Evolutionary conservation across 2,113 vertebrate species (phyloP).

Genomic region (Petromus typicus): DNA sequence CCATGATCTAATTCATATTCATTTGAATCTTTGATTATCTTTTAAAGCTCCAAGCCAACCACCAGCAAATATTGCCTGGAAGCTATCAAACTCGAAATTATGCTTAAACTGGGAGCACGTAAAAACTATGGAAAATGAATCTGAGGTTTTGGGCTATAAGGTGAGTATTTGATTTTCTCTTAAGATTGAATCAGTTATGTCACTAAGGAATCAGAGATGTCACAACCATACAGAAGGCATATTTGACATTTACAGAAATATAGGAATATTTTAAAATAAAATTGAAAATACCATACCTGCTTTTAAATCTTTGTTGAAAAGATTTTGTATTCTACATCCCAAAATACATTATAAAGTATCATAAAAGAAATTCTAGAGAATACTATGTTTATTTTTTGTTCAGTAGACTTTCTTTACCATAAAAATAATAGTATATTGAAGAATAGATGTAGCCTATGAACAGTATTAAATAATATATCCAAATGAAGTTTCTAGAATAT

Average conservation of each 20-base stretch:
- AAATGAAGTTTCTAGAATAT: background rate
- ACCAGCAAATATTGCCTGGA: conserved; percentile 93
- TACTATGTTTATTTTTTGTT: background rate
- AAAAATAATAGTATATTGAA: background rate
- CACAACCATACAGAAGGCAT: background rate
- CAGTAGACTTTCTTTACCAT: background rate
- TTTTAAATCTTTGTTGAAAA: no score
- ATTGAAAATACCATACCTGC: background rate
- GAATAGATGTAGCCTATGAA: background rate
- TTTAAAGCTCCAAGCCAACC: conserved; percentile 92
- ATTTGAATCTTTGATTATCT: conserved; percentile 78
- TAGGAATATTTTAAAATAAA: background rate
- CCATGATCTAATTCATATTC: conserved; percentile 55
- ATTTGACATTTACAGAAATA: background rate
- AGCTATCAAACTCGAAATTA: conserved; percentile 93
- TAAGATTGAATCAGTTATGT: background rate
- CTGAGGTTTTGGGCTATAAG: conserved; percentile 94
- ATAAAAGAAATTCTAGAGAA: background rate
- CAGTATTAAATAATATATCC: background rate
- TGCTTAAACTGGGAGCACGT: conserved; percentile 95
- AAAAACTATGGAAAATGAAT: conserved; percentile 95
- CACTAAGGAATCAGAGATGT: background rate
- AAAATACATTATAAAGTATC: background rate
- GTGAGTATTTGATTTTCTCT: conserved; percentile 83
- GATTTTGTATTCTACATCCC: background rate